Base-by-base conservation (phyloP, 2,888 invertebrate genomes). In the Dynastes hyllus region DNA sequence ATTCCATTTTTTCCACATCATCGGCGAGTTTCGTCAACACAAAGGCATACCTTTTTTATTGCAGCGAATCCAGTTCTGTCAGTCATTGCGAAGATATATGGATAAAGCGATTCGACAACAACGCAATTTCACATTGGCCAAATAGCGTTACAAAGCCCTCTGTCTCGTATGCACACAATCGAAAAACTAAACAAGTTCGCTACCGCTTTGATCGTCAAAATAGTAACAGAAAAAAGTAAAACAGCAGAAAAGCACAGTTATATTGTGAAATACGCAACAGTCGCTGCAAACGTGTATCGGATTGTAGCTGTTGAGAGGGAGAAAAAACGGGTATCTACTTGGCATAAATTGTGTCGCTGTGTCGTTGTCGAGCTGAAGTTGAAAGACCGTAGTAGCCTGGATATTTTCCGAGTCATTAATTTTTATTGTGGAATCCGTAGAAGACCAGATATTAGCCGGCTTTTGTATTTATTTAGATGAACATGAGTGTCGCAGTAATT, bases 361-460 rank as follows among this genome's bases (percentile, higher is more conserved):
- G 45, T 5, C 45, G 45, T 45, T 6, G 45, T 45, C 45, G 32
- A 45, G 45, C 55, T 55, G 55, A n/a, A 16, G n/a, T 55, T 13
- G 22, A 55, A 22, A 13, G 16, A 22, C 55, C 55, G 2, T 2
- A 22, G 55, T 3, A 13, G n/a, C 22, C 6, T 13, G 55, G 37
- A 32, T 37, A 13, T 32, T 32, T 65, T 37, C 37, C 37, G 65
- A 37, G 11, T 65, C 65, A 65, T 65, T 65, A 65, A 65, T 65
- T 65, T 37, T 65, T 65, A 65, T 29, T 9, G 5, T n/a, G 65
- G n/a, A 11, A 65, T 65, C 32, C 37, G 40, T 13, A 65, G 11
- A 37, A 32, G 11, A 13, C 65, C 37, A n/a, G 32, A 65, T 32
- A 65, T 65, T 65, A 65, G 32, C 11, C 13, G 37, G 65, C 13